phyloP scores from a whole-genome alignment of 2,888 invertebrate genomes.

The Zygaena filipendulae region DNA sequence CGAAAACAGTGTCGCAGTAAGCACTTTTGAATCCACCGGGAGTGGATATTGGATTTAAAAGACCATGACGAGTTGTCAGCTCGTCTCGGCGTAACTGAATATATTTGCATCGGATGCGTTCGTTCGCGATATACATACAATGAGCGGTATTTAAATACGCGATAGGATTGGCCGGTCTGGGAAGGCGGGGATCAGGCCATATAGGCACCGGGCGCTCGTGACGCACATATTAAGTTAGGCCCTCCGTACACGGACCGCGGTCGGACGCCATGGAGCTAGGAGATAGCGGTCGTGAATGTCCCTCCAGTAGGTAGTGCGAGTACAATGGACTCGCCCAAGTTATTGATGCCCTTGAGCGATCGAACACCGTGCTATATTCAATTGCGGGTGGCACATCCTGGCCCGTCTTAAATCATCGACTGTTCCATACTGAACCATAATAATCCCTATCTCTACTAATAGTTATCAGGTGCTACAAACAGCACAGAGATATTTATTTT shows the following conservation, averaged over 20 bases:
- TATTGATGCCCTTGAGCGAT: slow-evolving; percentile 39
- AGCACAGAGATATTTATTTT: too few species aligned
- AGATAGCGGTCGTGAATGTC: slow-evolving; percentile 54
- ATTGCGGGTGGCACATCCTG: slow-evolving; percentile 38
- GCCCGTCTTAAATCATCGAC: slow-evolving; percentile 43
- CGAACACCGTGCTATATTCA: slow-evolving; percentile 38
- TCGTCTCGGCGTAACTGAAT: slow-evolving; percentile 39
- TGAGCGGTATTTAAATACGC: slow-evolving; percentile 55
- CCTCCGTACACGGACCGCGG: slow-evolving; percentile 52
- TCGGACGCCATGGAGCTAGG: slow-evolving; percentile 43
- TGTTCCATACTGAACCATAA: too few species aligned
- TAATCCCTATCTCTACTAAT: too few species aligned
- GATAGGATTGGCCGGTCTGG: slow-evolving; percentile 57
- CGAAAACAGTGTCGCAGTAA: slow-evolving; percentile 42
- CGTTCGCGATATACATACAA: slow-evolving; percentile 60
- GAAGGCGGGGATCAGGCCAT: slow-evolving; percentile 52
- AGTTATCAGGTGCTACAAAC: too few species aligned
- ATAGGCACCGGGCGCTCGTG: slow-evolving; percentile 61
- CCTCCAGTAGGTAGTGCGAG: slow-evolving; percentile 28
- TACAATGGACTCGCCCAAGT: slow-evolving; percentile 41
- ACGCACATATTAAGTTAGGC: slow-evolving; percentile 67
- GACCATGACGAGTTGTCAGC: slow-evolving; percentile 26
- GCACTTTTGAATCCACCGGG: slow-evolving; percentile 35
- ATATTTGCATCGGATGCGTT: slow-evolving; percentile 42
- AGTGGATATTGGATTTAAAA: slow-evolving; percentile 18